phyloP scores from a whole-genome alignment of 2,113 vertebrate species.

The Ardeotis arabs region DNA sequence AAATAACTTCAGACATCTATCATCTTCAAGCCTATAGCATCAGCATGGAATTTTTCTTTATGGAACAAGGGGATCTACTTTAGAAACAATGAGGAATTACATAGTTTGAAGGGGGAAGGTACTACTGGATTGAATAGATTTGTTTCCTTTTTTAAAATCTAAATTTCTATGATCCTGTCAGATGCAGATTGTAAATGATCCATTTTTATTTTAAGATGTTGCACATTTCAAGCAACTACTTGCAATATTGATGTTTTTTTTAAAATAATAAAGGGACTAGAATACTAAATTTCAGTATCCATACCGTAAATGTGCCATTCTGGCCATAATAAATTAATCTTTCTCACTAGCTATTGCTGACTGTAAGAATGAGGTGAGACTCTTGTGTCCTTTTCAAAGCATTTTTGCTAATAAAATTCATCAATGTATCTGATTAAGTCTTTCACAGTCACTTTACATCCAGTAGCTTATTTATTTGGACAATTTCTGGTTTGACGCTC shows the following conservation, averaged over 20 bases:
- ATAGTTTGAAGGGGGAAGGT: background rate
- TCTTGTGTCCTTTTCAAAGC: background rate
- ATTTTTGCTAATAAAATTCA: constrained; percentile 6
- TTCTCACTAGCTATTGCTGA: background rate
- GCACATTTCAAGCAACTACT: background rate
- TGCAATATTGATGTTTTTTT: background rate
- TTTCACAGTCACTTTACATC: background rate
- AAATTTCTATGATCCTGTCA: background rate
- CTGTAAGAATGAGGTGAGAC: background rate
- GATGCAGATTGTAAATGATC: background rate
- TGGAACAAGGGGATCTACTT: background rate
- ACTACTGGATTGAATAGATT: background rate
- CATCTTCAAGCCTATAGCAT: background rate
- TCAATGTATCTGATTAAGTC: background rate
- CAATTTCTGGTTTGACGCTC: background rate
- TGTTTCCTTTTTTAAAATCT: background rate
- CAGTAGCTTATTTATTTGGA: background rate
- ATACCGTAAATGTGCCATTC: background rate
- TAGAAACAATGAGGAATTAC: background rate
- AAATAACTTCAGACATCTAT: background rate
- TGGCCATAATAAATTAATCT: background rate
- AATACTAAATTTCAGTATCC: background rate
- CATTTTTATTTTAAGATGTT: background rate
- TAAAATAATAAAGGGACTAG: background rate
- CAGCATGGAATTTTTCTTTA: background rate